Evolutionary conservation across 2,113 vertebrate genomes (phyloP).

Genomic region (Crocuta crocuta): DNA sequence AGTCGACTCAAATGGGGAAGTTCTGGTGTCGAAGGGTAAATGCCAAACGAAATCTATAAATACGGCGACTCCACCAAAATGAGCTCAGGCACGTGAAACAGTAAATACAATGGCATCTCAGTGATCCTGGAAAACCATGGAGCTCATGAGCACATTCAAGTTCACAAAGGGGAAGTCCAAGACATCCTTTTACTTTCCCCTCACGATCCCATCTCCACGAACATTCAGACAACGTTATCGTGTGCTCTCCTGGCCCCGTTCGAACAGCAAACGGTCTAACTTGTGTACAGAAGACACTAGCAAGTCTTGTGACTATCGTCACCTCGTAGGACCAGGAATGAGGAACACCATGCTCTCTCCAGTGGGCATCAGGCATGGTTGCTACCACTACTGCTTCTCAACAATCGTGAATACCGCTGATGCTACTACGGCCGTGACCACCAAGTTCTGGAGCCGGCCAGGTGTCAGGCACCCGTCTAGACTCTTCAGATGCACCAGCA

Average conservation of each 20-base stretch:
- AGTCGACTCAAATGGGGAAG: neutral
- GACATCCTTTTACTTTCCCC: neutral
- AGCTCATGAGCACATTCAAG: neutral
- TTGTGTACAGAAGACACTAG: accelerated
- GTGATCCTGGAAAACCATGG: neutral
- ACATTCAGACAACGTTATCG: neutral
- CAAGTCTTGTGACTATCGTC: accelerated
- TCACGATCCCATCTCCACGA: neutral
- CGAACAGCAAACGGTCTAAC: neutral
- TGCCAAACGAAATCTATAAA: neutral
- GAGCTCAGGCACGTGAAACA: neutral
- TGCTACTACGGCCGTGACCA: accelerated
- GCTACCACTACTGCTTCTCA: accelerated
- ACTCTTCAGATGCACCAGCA: neutral
- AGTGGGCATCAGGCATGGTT: accelerated
- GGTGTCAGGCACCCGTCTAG: neutral
- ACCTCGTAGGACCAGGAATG: accelerated
- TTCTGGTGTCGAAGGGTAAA: neutral
- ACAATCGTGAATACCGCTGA: accelerated
- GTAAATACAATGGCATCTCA: neutral
- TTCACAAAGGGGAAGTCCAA: neutral
- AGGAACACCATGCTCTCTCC: no score
- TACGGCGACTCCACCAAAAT: neutral
- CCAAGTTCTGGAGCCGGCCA: no score
- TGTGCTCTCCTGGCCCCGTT: neutral